Evolutionary conservation across 2,888 invertebrate genomes (phyloP).

Genomic region (Athripsodes cinereus): DNA sequence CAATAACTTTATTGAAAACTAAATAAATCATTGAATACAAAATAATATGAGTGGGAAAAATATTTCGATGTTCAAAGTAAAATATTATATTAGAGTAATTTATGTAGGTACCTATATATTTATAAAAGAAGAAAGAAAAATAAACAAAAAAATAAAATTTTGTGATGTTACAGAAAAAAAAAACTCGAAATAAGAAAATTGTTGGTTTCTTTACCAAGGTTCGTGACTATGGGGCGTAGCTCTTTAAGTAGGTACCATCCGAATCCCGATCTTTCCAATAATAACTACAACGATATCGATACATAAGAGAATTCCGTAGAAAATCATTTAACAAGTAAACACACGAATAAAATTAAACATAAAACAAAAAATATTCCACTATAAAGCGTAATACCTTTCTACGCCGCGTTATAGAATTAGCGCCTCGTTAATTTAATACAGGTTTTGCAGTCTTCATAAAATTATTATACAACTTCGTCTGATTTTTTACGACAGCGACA

Average conservation of each 20-base stretch:
- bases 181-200: background rate
- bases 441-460: background rate
- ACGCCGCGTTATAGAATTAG: background rate
- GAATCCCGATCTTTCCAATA: background rate
- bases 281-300: too few species aligned
- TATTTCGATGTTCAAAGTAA: too few species aligned
- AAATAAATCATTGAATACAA: too few species aligned
- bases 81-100: too few species aligned
- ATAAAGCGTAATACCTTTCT: background rate
- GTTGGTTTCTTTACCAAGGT: background rate
- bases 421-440: background rate
- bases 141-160: too few species aligned
- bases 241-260: slow-evolving; percentile 5
- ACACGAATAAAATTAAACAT: background rate
- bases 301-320: too few species aligned
- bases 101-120: too few species aligned
- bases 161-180: background rate
- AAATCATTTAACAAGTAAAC: background rate
- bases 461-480: background rate
- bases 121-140: too few species aligned
- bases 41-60: too few species aligned
- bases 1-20: too few species aligned
- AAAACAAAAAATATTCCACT: too few species aligned
- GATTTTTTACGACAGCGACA: background rate
- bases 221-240: slow-evolving; percentile 26